Evolutionary conservation across 2,113 vertebrate species (phyloP), one percentile per base, ranked within the genome.

Genomic region (Halichoeres trimaculatus): DNA sequence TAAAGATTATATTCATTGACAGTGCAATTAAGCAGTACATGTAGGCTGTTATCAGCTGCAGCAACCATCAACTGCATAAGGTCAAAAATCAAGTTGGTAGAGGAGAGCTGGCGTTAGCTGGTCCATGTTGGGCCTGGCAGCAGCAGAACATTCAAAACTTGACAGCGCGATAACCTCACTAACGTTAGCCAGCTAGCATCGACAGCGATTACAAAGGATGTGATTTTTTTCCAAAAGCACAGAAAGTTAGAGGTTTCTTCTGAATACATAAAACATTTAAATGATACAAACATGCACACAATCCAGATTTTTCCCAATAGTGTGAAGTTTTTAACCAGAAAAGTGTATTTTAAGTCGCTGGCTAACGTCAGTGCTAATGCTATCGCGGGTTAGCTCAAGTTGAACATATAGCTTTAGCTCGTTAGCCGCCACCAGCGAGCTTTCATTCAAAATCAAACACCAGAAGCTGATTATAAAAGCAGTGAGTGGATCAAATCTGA

Each of bases 371-470:
- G 63, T 38, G 69, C 80, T 54, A 13, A 65, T 13, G 78, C 78
- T 89, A 90, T 41, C 82, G 87, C 85, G 87, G 85, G 90, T 88
- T 90, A 91, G 90, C 89, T 78, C 35, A 56, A 80, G 76, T 68
- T 74, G 70, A 81, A 55, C 77, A 70, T 72, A 56, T 78, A 80
- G 79, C 74, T 2, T 70, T 80, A 79, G 80, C 83, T 51, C 17
- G 12, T 57, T 68, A 83, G 87, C 68, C 67, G 45, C 48, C 61
- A 36, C 22, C 74, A 68, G 64, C 73, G 59, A 70, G 66, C 77
- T 54, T 30, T 50, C 48, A 24, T 48, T 54, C 57, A 53, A 74
- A 75, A 57, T 3, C 24, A 70, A 74, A 74, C 70, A 81, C 53
- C 70, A 72, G 8, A n/a, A n/a, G n/a, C n/a, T n/a, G 50, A 45